Conservation (phyloP, 2,888 invertebrate genomes). For the Amphimallon solstitiale region DNA sequence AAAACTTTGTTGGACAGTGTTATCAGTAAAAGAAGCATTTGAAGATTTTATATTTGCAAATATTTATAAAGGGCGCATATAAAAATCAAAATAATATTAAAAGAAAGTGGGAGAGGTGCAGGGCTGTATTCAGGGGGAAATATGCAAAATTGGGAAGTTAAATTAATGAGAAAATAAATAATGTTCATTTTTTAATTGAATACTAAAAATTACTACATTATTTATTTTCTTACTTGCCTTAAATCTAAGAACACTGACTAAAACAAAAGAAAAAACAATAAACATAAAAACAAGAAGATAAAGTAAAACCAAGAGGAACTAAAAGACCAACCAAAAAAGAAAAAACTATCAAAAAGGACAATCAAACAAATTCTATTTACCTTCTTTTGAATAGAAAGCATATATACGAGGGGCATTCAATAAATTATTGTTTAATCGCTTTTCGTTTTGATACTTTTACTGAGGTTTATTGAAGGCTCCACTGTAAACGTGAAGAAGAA, state of each 20-base stretch:
- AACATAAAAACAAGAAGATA: background rate
- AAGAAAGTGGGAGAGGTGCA: too few relatives aligned
- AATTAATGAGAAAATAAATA: too few relatives aligned
- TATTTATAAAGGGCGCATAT: too few relatives aligned
- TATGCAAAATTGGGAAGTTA: too few relatives aligned
- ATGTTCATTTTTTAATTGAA: too few relatives aligned
- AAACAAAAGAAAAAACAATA: constrained; percentile 17
- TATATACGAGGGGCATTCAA: constrained; percentile 14
- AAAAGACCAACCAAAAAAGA: too few relatives aligned
- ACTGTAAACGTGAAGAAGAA: constrained; percentile 17
- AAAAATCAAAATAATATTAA: too few relatives aligned
- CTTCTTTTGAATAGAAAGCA: constrained; percentile 26
- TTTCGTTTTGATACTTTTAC: background rate
- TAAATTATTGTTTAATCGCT: background rate
- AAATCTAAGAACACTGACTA: constrained; percentile 26
- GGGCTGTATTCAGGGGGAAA: too few relatives aligned
- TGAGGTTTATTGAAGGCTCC: constrained; percentile 1
- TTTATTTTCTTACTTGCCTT: constrained; percentile 17
- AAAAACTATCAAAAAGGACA: constrained; percentile 20
- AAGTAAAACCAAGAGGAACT: too few relatives aligned
- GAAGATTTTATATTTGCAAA: too few relatives aligned
- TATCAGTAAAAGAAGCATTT: too few relatives aligned
- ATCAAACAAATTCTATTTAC: constrained; percentile 25
- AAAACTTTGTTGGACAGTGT: too few relatives aligned
- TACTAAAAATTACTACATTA: background rate